Conservation (phyloP, 2,888 invertebrate species). For the Trachelus tabidus region DNA sequence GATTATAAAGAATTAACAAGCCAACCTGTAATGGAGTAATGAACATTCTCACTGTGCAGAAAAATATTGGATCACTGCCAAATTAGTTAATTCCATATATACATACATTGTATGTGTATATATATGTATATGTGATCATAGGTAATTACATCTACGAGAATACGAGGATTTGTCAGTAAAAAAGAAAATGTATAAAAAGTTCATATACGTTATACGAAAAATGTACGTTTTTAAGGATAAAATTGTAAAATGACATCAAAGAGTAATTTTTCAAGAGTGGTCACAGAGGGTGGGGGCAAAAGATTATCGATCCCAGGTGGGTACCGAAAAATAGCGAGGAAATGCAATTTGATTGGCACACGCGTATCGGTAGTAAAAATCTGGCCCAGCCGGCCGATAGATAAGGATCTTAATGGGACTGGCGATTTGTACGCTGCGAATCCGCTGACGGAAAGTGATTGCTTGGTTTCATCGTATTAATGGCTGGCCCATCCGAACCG, state of each 20-base stretch:
- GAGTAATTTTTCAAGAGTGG: not conserved
- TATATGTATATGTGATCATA: not conserved
- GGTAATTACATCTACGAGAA: not conserved
- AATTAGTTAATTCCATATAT: conserved; percentile 37
- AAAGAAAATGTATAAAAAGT: not conserved
- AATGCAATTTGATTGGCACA: not conserved
- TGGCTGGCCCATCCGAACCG: conserved; percentile 7
- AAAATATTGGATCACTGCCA: conserved; percentile 50
- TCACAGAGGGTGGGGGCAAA: too few relatives aligned
- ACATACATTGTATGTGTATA: too few relatives aligned
- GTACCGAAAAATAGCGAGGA: not conserved
- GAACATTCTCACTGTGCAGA: conserved; percentile 46
- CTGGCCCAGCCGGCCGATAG: not conserved
- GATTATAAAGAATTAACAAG: conserved; percentile 60
- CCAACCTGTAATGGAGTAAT: conserved; percentile 61
- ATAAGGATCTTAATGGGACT: conserved; percentile 18
- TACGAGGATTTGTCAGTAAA: not conserved
- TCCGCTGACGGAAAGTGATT: conserved; percentile 15
- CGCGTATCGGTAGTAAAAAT: not conserved
- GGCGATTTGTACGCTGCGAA: conserved; percentile 16
- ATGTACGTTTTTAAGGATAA: not conserved
- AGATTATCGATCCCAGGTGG: not conserved
- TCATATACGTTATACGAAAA: not conserved
- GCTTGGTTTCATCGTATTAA: conserved; percentile 16
- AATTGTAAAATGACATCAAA: not conserved